These are phyloP conservation scores for Callocephalon fimbriatum DNA, from an alignment of 2,113 vertebrate genomes.

Conservation along the genomic window DNA sequence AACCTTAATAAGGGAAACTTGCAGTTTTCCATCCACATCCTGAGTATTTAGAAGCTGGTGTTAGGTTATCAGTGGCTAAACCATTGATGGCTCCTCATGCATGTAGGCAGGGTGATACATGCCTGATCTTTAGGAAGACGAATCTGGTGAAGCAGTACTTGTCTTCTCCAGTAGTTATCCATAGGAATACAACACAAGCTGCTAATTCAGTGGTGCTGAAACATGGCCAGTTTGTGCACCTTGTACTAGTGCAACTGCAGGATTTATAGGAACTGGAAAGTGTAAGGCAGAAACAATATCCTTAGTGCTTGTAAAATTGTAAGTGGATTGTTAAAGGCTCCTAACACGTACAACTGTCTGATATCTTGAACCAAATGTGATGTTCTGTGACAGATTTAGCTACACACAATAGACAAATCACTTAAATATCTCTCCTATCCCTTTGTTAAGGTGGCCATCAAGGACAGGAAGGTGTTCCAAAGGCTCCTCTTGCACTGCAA, in stretches of 20 bases:
- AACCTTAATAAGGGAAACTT: constrained; percentile 10
- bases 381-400: background rate
- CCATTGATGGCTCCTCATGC: background rate
- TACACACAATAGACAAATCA: background rate
- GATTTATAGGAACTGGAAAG: background rate
- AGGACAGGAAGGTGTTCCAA: background rate
- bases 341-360: background rate
- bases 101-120: background rate
- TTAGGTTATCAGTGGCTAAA: background rate
- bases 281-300: background rate
- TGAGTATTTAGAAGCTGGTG: background rate
- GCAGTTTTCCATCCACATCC: background rate
- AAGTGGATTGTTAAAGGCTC: background rate
- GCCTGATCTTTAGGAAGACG: background rate
- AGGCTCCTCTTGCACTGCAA: background rate
- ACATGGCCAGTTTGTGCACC: background rate
- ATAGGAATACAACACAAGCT: background rate
- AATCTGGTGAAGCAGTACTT: background rate
- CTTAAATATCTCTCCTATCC: background rate
- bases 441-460: background rate
- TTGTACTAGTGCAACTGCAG: background rate
- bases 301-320: background rate
- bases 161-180: background rate
- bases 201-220: background rate
- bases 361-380: background rate